Evolutionary conservation across 2,113 vertebrate genomes (phyloP), one percentile per base, ranked within the genome.

Genomic region (Rhinolophus sinicus): DNA sequence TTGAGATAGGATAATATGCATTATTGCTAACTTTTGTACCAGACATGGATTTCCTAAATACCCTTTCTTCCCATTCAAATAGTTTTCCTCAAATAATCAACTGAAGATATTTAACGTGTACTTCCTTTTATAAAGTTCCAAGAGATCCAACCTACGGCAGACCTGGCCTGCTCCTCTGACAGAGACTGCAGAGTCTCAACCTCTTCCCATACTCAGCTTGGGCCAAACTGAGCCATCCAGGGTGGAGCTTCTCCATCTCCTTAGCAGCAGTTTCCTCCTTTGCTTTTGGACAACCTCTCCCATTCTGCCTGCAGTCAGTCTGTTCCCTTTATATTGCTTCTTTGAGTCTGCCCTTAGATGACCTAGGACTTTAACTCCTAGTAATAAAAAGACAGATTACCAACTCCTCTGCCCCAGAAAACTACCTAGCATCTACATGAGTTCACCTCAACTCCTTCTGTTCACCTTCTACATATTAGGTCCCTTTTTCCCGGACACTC

Each of bases 401-500:
- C 54, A 88, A 89, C 19, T 65, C 22, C 21, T 52, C 44, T 64
- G 64, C 9, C 56, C 11, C 22, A 93, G 56, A 83, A 83, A 84
- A 73, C 33, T 28, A 38, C 26, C 16, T 73, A 58, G 44, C 13
- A 16, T 93, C 72, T 81, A 73, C 40, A 50, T 2, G 26, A 78
- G 35, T 75, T 4, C 58, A 84, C 80, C 44, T 94, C 44, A 80
- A 60, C 11, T 54, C 33, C 28, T 33, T 54, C 40, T 35, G 8
- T 70, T 73, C 44, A 70, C 26, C 62, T 38, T 80, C 84, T 83
- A n/a, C 24, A 9, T 21, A 26, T 86, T 62, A 12, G 0, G 8
- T 52, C 7, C 33, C 50, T 28, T 54, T 56, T 56, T n/a, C 75
- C n/a, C 52, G 52, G 8, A 22, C 58, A 98, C 99, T 75, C 95